Base-by-base conservation (phyloP, 2,888 invertebrate species). In the Zelleria hepariella region DNA sequence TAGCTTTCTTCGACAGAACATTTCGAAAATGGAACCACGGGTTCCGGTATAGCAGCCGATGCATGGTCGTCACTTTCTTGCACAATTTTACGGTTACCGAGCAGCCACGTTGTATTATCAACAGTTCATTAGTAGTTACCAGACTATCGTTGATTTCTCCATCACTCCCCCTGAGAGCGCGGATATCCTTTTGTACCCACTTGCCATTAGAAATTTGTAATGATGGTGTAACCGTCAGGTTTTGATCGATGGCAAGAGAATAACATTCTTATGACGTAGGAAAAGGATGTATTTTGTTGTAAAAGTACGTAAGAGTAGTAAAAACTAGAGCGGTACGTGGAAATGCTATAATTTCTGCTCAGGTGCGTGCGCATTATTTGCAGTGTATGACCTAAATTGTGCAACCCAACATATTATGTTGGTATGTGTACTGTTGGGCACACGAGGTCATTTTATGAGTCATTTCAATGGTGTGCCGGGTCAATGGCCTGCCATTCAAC, bases 81-180 rank as follows among this genome's bases (percentile, higher is more conserved):
- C 77, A 77, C 85, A 84, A 86, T 81, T 80, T 82, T 80, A 86
- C 82, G 85, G 80, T 75, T 74, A 67, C 62, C 67, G 81, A 71
- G 71, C 80, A 75, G 74, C 75, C 69, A 74, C 77, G 73, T 74
- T 67, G 77, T 73, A 80, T 57, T 78, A 80, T 74, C 32, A 15
- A 71, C 63, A 15, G 24, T 23, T 25, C n/a, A 53, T 53, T 53
- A 53, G 24, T 53, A n/a, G 23, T 23, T 53, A 53, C 23, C 53
- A 2, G 25, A 15, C n/a, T 24, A 53, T 53, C 25, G 53, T 24
- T 25, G 53, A 53, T 53, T 53, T 53, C 53, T 53, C 53, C 53
- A 23, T 10, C 42, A 57, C 58, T 52, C 59, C 59, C 58, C 53
- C 21, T 49, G n/a, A 25, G 24, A 53, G 24, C 25, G n/a, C 24